Conservation (phyloP, 2,113 vertebrate genomes). For the Chionomys nivalis region DNA sequence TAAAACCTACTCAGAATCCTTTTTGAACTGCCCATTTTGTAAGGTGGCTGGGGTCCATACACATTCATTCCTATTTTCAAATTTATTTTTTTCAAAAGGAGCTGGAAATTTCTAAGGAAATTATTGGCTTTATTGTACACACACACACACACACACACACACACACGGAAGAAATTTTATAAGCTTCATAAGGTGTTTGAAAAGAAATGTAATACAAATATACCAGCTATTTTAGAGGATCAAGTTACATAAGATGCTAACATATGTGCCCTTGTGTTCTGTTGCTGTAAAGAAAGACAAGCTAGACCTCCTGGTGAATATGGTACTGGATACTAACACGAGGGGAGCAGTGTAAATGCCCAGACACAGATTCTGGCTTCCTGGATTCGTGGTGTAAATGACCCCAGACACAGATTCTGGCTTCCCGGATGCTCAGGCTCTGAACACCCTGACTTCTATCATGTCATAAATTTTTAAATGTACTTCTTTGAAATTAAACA, state of each 20-base stretch:
- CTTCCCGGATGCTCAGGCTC: too few species aligned
- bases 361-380: too few species aligned
- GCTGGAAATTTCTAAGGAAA: neutral
- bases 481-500: too few species aligned
- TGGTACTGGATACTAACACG: rapidly evolving
- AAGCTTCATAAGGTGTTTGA: neutral
- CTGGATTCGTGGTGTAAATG: too few species aligned
- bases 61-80: neutral
- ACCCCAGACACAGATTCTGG: too few species aligned
- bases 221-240: neutral
- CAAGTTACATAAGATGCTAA: neutral
- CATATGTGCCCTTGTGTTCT: too few species aligned
- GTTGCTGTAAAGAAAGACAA: too few species aligned
- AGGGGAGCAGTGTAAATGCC: too few species aligned
- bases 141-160: too few species aligned
- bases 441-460: too few species aligned
- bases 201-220: neutral
- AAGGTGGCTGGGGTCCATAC: neutral
- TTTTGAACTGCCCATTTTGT: neutral
- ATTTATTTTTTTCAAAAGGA: neutral
- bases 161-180: neutral
- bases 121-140: neutral
- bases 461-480: too few species aligned
- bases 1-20: neutral
- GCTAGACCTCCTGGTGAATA: too few species aligned